Conservation (phyloP, 2,113 vertebrate genomes). For the Prionailurus viverrinus region DNA sequence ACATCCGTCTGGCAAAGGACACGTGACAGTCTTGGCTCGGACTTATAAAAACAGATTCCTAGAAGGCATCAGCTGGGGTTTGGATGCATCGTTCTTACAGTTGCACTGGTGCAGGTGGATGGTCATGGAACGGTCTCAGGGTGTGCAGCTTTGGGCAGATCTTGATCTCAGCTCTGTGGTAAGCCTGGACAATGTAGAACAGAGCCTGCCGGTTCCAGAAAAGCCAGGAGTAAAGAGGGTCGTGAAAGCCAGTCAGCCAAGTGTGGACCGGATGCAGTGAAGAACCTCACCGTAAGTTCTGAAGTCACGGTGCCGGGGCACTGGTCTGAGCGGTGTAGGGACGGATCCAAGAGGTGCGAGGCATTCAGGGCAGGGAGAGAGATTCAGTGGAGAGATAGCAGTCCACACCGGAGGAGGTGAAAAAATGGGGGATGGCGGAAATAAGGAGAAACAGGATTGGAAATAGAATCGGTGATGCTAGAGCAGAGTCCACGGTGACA, state of each 20-base stretch:
- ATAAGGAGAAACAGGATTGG: not conserved
- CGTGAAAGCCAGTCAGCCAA: not conserved
- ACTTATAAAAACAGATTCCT: not conserved
- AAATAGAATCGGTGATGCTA: not conserved
- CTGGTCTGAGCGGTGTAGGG: not conserved
- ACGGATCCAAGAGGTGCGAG: not conserved
- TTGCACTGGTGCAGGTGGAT: not conserved
- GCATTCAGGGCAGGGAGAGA: not conserved
- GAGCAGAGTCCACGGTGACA: not conserved
- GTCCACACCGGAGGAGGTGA: not conserved
- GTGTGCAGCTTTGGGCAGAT: not conserved
- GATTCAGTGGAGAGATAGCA: not conserved
- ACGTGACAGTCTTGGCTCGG: not conserved
- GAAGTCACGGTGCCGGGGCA: too few relatives aligned
- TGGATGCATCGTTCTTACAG: not conserved
- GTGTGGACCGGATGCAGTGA: not conserved
- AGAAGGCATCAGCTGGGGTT: not conserved
- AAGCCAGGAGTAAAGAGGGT: not conserved
- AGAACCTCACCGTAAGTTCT: not conserved
- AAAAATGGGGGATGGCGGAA: too few relatives aligned
- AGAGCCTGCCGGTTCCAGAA: not conserved
- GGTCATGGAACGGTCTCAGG: fast-evolving
- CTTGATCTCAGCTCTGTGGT: not conserved
- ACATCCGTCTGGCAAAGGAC: not conserved
- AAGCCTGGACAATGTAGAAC: not conserved